Evolutionary conservation across 2,113 vertebrate species (phyloP), one percentile per base, ranked within the genome.

Genomic region (Pao palembangensis): DNA sequence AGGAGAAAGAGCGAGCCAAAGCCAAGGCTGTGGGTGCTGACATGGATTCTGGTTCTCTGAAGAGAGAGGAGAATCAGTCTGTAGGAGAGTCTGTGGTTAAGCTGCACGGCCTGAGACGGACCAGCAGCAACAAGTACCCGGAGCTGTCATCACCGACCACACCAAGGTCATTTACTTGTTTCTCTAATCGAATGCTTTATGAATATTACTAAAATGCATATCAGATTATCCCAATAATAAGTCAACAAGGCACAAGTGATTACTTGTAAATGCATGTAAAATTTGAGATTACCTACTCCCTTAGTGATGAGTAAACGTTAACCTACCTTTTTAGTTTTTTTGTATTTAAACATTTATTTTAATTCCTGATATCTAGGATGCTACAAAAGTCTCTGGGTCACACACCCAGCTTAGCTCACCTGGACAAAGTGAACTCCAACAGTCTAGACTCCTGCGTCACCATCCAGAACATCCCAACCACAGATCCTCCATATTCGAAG

Each of bases 401-500:
- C 64, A 92, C 97, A 2, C 94, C 96, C 17, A 93, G 90, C 0
- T 73, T 98, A 76, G 94, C 93, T 75, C 95, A 95, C 75, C 83
- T 96, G 55, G 96, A 99, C 91, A 98, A 98, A 75, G 88, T 96
- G 58, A 98, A 95, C 91, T 98, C 93, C 59, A 99, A 96, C 91
- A 99, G 96, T 59, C 86, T 98, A 61, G 96, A 98, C 76, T 93
- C 94, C 15, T 93, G 95, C 0, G 82, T 94, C 28, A 90, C 90
- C 73, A 89, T 91, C 0, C 89, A 90, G 17, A 94, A 96, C 71
- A 80, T 93, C 3, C 88, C 92, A 0, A 88, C 92, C 0, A 93
- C 91, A 72, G 72, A 93, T 16, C 88, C 90, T 21, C 87, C 91
- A 0, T 91, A 87, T 68, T 88, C 92, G 65, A 98, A 98, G 80